Base-by-base conservation (phyloP, 2,797 vertebrate genomes). In the Cynodonichthys magdalenae region DNA sequence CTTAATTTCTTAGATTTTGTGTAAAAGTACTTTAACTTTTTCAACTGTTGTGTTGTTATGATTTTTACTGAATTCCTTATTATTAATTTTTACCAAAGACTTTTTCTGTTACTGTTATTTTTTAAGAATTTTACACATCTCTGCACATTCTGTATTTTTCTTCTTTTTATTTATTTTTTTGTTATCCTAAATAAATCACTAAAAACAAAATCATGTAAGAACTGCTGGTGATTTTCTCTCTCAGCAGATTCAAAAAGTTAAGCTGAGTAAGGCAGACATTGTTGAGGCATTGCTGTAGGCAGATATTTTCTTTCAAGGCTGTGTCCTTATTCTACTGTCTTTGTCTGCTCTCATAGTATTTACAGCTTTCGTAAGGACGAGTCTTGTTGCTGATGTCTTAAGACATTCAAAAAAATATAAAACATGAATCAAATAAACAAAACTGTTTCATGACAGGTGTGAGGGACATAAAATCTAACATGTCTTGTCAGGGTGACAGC, bases 401-500 rank as follows among this genome's bases (percentile, higher is more conserved):
- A 24, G 24, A 24, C 24, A 24, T 24, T n/a, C 24, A 24, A 24
- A 24, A n/a, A 24, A 24, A 24, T 24, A 24, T 24, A 24, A 24
- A 24, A 24, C 3, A 24, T 24, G 24, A 24, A 36, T 36, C 6
- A 36, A 36, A 5, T 60, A 28, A 53, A 4, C 20, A 6, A 41
- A 29, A 28, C 18, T 39, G 15, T 0, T 9, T 6, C 20, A 60
- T 36, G 5, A 19, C 49, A 39, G 28, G 7, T 56, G 4, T 24
- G 24, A 24, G 24, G 28, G 7, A 31, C 15, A 42, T 53, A 24
- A 36, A 62, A 63, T 59, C 34, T 1, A 53, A 28, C 15, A 42
- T 62, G 18, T 74, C 15, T 41, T 84, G 77, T 31, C 83, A 99
- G 97, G 97, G 97, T 15, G 97, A 99, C 87, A 96, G 96, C 87